Evolutionary conservation across 2,113 vertebrate genomes (phyloP).

Genomic region (Anser brachyrhynchus): DNA sequence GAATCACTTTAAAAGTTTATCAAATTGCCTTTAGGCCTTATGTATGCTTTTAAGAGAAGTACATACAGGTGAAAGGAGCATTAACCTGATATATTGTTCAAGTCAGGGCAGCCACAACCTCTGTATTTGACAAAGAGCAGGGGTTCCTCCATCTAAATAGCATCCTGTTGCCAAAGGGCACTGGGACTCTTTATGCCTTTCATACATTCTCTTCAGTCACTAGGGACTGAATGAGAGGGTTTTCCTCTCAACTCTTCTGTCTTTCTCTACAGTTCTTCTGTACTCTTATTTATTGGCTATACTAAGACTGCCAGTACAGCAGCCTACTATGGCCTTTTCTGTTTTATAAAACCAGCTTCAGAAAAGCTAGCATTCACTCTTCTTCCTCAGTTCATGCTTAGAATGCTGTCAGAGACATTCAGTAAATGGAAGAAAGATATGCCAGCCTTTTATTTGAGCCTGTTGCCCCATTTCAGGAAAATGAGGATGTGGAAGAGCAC

Average conservation of each 20-base stretch:
- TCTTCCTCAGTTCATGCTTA: not conserved
- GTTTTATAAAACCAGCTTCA: not conserved
- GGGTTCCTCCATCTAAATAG: not conserved
- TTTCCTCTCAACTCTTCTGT: not conserved
- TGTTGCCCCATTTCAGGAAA: not conserved
- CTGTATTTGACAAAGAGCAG: not conserved
- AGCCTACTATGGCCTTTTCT: not conserved
- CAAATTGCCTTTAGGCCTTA: not conserved
- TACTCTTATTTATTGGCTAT: not conserved
- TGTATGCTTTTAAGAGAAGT: not conserved
- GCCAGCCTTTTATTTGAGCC: not conserved
- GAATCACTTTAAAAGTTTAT: not conserved
- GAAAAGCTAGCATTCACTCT: not conserved
- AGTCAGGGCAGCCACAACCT: not conserved
- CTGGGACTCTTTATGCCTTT: not conserved
- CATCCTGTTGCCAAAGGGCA: not conserved
- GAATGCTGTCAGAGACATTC: not conserved
- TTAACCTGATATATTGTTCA: not conserved
- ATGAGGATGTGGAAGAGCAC: not conserved
- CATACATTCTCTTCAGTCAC: fast-evolving
- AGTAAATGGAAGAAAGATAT: not conserved
- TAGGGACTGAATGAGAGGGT: fast-evolving
- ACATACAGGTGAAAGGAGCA: not conserved
- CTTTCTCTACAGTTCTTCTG: not conserved
- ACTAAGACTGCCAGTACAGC: fast-evolving